A percentile compares a stretch with the other conserved stretches of the same genome.
Conservation (phyloP, 2,113 vertebrate species). For the Hippocampus comes region DNA sequence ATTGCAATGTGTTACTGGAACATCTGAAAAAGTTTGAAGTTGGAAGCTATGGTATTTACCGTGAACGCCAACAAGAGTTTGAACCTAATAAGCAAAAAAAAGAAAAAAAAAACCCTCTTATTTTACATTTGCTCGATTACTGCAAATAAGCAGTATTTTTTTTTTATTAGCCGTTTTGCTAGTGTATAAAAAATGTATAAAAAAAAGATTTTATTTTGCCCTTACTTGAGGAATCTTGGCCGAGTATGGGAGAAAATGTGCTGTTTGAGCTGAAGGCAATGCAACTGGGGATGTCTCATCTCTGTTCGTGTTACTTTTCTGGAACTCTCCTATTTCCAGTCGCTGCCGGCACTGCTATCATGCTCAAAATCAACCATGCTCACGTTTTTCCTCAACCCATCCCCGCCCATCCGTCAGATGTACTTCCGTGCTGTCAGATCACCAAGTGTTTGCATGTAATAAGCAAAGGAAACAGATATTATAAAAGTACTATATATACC, state of each 20-base stretch:
- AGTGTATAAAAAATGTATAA: constrained; percentile 1
- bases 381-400: constrained; percentile 5
- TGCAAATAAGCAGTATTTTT: neutral
- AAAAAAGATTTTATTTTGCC: constrained; percentile 6
- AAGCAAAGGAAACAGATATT: constrained; percentile 76
- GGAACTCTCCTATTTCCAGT: constrained; percentile 34
- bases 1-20: neutral
- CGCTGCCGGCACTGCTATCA: constrained; percentile 46
- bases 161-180: neutral
- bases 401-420: constrained; percentile 59
- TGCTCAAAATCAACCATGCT: constrained; percentile 36
- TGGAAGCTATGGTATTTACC: neutral
- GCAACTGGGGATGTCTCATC: constrained; percentile 32
- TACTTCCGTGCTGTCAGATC: constrained; percentile 77
- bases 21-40: neutral
- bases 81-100: neutral
- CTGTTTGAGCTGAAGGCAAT: constrained; percentile 7
- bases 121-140: constrained; percentile 5
- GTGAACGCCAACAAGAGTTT: neutral
- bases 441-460: constrained; percentile 81
- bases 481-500: constrained; percentile 76
- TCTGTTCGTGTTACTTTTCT: constrained; percentile 48
- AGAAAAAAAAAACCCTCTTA: too few relatives aligned
- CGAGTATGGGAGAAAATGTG: constrained; percentile 9
- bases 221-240: constrained; percentile 7